A percentile compares a stretch with the other conserved stretches of the same genome.
Evolutionary conservation across 2,888 invertebrate genomes (phyloP).

Genomic region (Lasioglossum vierecki): DNA sequence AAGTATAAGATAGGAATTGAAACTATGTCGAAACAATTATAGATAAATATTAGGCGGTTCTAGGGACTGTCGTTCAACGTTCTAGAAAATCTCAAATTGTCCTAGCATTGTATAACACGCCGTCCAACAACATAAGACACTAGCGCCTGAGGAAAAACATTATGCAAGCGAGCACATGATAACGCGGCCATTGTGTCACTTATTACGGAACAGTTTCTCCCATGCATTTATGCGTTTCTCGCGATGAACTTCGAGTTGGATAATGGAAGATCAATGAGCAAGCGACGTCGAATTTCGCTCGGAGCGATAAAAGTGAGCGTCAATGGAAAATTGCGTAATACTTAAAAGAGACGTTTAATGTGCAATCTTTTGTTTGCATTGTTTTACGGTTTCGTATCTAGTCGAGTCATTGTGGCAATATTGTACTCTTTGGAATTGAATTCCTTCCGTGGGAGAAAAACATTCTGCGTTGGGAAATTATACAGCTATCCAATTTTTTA

Average conservation of each 20-base stretch:
- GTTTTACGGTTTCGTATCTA: neutral
- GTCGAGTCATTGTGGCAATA: neutral
- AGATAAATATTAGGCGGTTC: neutral
- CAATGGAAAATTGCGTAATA: neutral
- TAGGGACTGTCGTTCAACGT: neutral
- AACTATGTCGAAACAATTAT: neutral
- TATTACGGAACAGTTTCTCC: constrained; percentile 36
- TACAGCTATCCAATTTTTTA: neutral
- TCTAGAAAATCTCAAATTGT: neutral
- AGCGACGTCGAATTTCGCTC: neutral
- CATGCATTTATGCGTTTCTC: neutral
- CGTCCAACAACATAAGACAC: constrained; percentile 30
- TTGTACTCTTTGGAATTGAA: neutral
- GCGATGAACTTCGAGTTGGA: constrained; percentile 25
- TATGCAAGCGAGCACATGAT: constrained; percentile 52
- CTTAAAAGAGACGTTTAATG: neutral
- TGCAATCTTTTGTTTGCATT: neutral
- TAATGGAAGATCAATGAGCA: constrained; percentile 16
- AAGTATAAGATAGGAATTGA: too few relatives aligned
- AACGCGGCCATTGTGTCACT: constrained; percentile 35
- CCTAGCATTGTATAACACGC: neutral
- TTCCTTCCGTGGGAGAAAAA: neutral
- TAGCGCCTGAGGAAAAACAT: neutral
- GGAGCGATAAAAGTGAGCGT: neutral
- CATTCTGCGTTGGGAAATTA: neutral